Percentiles rank a stretch among this genome's conserved stretches.
phyloP scores from a whole-genome alignment of 2,113 vertebrate species.

The Gulo gulo region DNA sequence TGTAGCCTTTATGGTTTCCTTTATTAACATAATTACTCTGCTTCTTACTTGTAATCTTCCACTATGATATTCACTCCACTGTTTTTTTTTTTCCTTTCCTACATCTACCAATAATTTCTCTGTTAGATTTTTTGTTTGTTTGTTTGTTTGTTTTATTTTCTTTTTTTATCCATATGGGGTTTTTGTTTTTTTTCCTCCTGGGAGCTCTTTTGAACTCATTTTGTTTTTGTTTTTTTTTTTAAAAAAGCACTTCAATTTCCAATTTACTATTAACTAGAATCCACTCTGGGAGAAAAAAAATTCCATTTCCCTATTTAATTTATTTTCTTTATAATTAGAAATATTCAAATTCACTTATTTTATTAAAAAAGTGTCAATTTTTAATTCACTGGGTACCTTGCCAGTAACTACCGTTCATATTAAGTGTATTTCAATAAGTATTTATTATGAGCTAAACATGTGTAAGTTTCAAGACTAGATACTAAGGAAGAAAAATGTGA shows the following conservation, averaged over 20 bases:
- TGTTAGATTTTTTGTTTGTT: background rate
- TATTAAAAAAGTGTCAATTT: background rate
- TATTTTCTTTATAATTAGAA: constrained; percentile 9
- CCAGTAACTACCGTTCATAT: background rate
- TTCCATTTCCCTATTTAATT: background rate
- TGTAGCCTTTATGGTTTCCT: background rate
- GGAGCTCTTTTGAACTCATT: background rate
- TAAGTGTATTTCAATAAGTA: background rate
- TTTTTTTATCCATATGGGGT: background rate
- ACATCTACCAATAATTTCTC: background rate
- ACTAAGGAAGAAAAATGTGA: background rate
- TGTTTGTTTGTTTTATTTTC: background rate
- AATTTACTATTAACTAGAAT: background rate
- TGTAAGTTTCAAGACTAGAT: background rate
- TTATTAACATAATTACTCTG: background rate
- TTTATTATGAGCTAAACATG: background rate
- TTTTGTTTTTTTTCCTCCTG: background rate
- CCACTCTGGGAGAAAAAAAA: background rate
- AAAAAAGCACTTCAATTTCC: background rate
- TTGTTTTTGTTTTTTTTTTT: too few relatives aligned
- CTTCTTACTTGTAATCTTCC: background rate
- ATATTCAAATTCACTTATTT: background rate
- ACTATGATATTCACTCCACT: background rate
- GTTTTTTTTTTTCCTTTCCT: background rate
- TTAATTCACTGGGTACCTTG: background rate